Percentiles rank a stretch among this genome's conserved stretches.
These are phyloP conservation scores for Clarias fuscus DNA, from an alignment of 2,797 vertebrate genomes.

Conservation along the genomic window DNA sequence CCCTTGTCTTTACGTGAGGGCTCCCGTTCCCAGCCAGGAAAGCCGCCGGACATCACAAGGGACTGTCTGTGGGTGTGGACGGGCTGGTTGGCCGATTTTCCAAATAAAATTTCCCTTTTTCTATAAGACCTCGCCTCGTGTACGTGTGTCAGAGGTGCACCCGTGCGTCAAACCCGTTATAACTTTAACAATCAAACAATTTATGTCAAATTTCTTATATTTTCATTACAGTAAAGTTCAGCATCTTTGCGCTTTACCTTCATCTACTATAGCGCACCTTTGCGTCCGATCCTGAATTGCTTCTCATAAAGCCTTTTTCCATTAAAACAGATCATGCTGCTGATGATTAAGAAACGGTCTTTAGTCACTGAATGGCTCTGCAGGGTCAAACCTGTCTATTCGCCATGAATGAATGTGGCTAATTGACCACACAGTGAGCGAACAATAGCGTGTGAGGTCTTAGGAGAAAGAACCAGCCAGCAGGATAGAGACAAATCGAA, in stretches of 20 bases:
- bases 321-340: slow-evolving; percentile 34
- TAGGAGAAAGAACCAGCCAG: slow-evolving; percentile 29
- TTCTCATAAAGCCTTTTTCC: background rate
- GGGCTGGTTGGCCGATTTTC: too few relatives aligned
- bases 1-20: too few relatives aligned
- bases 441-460: slow-evolving; percentile 8
- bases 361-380: slow-evolving; percentile 30
- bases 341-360: slow-evolving; percentile 27
- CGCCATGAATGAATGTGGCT: slow-evolving; percentile 19
- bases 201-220: background rate
- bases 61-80: too few relatives aligned
- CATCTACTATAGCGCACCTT: background rate
- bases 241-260: background rate
- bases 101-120: too few relatives aligned
- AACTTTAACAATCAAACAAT: background rate
- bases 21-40: too few relatives aligned
- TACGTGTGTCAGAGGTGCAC: too few relatives aligned
- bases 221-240: background rate
- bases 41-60: too few relatives aligned
- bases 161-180: too few relatives aligned
- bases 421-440: slow-evolving; percentile 35
- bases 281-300: background rate
- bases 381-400: slow-evolving; percentile 13
- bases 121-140: too few relatives aligned
- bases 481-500: slow-evolving; percentile 32